Base-by-base conservation (phyloP, 2,888 invertebrate species). In the Hemistola chrysoprasaria region DNA sequence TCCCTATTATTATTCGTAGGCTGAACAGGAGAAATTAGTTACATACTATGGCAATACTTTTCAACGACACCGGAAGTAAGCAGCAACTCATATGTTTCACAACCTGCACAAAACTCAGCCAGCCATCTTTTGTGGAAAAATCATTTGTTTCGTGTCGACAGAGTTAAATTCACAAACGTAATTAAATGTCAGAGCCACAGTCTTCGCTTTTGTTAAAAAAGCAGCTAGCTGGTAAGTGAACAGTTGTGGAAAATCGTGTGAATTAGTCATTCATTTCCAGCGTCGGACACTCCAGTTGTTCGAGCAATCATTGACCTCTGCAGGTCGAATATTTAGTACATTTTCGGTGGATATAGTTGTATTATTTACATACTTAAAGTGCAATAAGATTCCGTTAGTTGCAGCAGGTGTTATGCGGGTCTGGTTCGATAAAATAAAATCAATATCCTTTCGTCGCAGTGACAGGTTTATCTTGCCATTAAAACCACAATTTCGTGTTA, bases 131-230 rank as follows among this genome's bases (percentile, higher is more conserved):
- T 91, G 90, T 91, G 76, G 83, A 86, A 91, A 91, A 91, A 92
- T 91, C 90, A 90, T 92, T 92, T 92, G 91, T 92, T 92, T 91
- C 92, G 91, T 91, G 90, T 90, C 90, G 90, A 91, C 91, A 91
- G 91, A 91, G 90, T 93, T 92, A 92, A 92, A 92, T 93, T 93
- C 91, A 90, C 91, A 92, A 91, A 92, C 92, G 93, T 92, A 93
- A 93, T 94, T 94, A 94, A 55, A 96, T 96, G 96, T 95, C 96
- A 93, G 96, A 96, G 92, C 94, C 93, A 93, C 97, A 97, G 94
- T 97, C 97, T 90, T 95, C 97, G 89, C 94, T 97, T 90, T 92
- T 97, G 91, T 92, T 97, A 90, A 94, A 95, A 91, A 97, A 97
- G 93, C 97, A 97, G 92, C 92, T 97, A 91, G 96, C 97, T 93